Evolutionary conservation across 2,797 vertebrate genomes (phyloP).

Genomic region (Lepilemur ruficaudatus): DNA sequence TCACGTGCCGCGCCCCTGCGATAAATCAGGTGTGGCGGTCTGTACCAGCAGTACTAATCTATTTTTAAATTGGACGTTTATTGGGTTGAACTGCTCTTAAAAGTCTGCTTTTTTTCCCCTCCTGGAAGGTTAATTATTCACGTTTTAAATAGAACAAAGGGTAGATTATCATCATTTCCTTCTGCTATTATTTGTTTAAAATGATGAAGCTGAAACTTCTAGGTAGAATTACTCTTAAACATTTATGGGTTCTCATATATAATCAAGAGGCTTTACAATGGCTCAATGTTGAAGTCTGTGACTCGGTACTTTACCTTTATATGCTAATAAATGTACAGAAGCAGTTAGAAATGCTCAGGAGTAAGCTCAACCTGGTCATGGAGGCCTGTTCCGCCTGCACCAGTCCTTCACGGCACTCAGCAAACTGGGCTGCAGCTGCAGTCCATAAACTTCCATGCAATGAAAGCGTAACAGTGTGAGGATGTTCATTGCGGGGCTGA

Average conservation of each 20-base stretch:
- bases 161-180: slow-evolving; percentile 22
- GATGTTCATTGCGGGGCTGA: neutral
- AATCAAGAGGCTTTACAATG: neutral
- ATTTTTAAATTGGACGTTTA: slow-evolving; percentile 42
- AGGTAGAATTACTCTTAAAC: slow-evolving; percentile 37
- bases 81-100: slow-evolving; percentile 27
- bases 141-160: slow-evolving; percentile 62
- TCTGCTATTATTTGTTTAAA: slow-evolving; percentile 22
- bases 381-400: neutral
- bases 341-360: neutral
- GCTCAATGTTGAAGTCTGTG: neutral
- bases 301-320: neutral
- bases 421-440: neutral
- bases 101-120: neutral
- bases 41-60: neutral
- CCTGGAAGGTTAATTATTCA: slow-evolving; percentile 67
- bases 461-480: neutral
- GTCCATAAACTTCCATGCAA: neutral
- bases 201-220: slow-evolving; percentile 19
- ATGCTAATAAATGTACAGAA: neutral
- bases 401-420: fast-evolving
- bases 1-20: neutral
- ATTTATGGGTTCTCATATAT: neutral
- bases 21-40: neutral
- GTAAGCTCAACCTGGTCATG: neutral